Conservation (phyloP, 2,888 invertebrate species). For the Bursaphelenchus okinawaensis region DNA sequence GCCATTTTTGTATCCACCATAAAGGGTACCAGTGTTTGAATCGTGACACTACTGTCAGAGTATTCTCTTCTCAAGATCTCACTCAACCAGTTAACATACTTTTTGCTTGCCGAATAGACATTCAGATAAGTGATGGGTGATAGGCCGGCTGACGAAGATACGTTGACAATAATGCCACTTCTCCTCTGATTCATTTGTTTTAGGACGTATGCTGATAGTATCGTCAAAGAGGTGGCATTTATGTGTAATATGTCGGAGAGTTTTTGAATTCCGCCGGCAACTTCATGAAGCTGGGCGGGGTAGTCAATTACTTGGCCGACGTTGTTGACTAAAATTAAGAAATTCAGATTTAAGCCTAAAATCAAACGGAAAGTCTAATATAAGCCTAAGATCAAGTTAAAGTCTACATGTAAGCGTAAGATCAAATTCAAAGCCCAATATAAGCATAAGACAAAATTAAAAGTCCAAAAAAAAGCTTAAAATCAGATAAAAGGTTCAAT, state of each 20-base stretch:
- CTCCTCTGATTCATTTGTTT: conserved; percentile 75
- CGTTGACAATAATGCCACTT: conserved; percentile 79
- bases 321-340: conserved; percentile 71
- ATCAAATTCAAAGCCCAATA: too few species aligned
- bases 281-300: conserved; percentile 66
- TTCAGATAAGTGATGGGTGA: conserved; percentile 67
- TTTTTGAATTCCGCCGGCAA: conserved; percentile 42
- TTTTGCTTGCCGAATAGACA: conserved; percentile 80
- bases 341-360: too few species aligned
- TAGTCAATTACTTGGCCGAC: conserved; percentile 79
- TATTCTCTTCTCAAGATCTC: conserved; percentile 59
- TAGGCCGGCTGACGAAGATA: conserved; percentile 75
- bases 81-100: conserved; percentile 51
- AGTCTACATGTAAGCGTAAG: too few species aligned
- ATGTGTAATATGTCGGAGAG: conserved; percentile 64
- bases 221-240: conserved; percentile 73
- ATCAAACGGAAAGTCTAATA: too few species aligned
- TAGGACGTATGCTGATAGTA: conserved; percentile 77
- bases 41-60: conserved; percentile 57
- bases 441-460: too few species aligned
- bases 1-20: conserved; percentile 53
- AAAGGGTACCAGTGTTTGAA: conserved; percentile 53
- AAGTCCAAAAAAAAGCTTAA: too few species aligned
- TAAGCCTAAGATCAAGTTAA: too few species aligned
- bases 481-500: too few species aligned